These are phyloP conservation scores for Lethenteron camtschaticum DNA, from an alignment of 2,113 vertebrate species.

Conservation along the genomic window DNA sequence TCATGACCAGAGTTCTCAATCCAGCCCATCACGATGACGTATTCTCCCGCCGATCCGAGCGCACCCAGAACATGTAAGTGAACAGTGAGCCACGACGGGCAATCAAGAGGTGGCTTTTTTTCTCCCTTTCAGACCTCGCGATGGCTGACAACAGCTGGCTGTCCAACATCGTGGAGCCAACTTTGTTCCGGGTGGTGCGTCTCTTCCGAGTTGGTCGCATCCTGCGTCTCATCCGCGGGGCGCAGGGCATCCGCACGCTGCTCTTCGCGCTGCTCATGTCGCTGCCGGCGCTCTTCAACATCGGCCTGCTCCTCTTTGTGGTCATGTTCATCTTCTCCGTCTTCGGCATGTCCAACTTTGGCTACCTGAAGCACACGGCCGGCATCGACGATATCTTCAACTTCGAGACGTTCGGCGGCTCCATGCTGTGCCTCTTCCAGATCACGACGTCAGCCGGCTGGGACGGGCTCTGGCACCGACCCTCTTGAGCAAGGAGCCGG, in stretches of 20 bases:
- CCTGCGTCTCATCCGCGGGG: conserved; percentile 25
- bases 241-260: conserved; percentile 30
- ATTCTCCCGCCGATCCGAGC: too few relatives aligned
- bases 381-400: conserved; percentile 39
- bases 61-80: too few relatives aligned
- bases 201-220: conserved; percentile 28
- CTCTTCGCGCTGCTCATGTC: conserved; percentile 43
- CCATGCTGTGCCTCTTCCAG: conserved; percentile 40
- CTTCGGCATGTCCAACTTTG: conserved; percentile 33
- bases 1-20: too few relatives aligned
- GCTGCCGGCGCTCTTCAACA: conserved; percentile 35
- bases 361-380: conserved; percentile 16
- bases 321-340: conserved; percentile 44
- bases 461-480: conserved; percentile 34
- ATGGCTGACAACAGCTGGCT: neutral
- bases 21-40: too few relatives aligned
- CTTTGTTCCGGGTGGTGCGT: conserved; percentile 28
- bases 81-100: too few relatives aligned
- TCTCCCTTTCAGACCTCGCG: conserved; percentile 1
- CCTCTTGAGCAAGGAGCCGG: conserved; percentile 27
- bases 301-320: conserved; percentile 33
- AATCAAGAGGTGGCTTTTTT: neutral
- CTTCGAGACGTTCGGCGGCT: conserved; percentile 33
- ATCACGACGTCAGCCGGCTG: conserved; percentile 36
- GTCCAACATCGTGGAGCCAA: conserved; percentile 13